Evolutionary conservation across 2,888 invertebrate species (phyloP).

Genomic region (Ferdinandea cuprea): DNA sequence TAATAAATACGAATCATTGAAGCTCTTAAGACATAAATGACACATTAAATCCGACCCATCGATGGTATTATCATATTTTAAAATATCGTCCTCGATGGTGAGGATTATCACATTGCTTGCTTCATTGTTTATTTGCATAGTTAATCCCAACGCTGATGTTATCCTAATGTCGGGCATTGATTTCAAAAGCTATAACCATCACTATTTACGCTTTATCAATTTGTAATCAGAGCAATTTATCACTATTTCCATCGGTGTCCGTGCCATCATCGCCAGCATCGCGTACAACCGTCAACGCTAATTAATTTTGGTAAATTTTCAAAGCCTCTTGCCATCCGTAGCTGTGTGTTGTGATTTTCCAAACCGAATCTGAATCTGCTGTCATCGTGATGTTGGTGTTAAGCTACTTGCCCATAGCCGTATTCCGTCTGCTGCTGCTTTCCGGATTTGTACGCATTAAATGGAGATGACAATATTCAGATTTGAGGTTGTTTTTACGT

Average conservation of each 20-base stretch:
- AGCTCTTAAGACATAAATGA: too few relatives aligned
- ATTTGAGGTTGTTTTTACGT: neutral
- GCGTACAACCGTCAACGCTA: conserved; percentile 11
- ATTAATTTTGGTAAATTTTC: conserved; percentile 39
- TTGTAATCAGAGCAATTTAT: conserved; percentile 40
- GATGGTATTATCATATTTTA: too few relatives aligned
- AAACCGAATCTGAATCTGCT: neutral
- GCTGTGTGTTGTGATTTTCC: neutral
- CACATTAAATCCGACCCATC: too few relatives aligned
- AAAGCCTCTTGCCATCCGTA: conserved; percentile 11
- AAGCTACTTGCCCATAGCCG: neutral
- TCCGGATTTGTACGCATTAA: conserved; percentile 9
- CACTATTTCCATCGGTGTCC: too few relatives aligned
- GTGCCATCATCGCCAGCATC: conserved; percentile 28
- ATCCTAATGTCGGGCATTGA: too few relatives aligned
- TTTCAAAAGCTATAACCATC: too few relatives aligned
- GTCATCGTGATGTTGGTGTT: neutral
- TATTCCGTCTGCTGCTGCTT: neutral
- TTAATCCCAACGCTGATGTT: too few relatives aligned
- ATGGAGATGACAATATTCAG: conserved; percentile 10
- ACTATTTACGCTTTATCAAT: conserved; percentile 10
- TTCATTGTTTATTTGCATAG: too few relatives aligned
- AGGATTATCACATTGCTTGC: too few relatives aligned
- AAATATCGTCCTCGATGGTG: too few relatives aligned
- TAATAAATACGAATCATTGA: too few relatives aligned